phyloP scores from a whole-genome alignment of 2,888 invertebrate genomes.

The Chrysolina haemoptera region DNA sequence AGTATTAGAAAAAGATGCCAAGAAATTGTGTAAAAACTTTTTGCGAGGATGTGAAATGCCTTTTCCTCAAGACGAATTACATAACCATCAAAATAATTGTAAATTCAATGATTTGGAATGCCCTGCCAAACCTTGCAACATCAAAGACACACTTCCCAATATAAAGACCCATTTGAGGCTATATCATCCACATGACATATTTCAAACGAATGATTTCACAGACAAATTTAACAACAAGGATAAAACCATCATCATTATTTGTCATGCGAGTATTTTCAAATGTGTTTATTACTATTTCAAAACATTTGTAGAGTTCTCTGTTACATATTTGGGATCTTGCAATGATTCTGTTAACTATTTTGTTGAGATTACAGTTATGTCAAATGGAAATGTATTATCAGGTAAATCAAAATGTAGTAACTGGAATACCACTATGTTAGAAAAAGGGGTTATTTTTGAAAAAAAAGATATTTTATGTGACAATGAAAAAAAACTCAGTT shows the following conservation, averaged over 20 bases:
- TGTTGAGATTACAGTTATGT: conserved; percentile 53
- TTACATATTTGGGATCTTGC: conserved; percentile 58
- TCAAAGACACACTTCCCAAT: conserved; percentile 43
- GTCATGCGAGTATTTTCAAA: conserved; percentile 57
- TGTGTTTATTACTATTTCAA: conserved; percentile 59
- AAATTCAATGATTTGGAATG: conserved; percentile 57
- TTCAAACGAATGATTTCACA: conserved; percentile 47
- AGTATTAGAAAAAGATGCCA: conserved; percentile 52
- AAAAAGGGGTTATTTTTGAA: conserved; percentile 52
- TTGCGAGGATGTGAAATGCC: conserved; percentile 56
- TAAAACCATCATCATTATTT: conserved; percentile 55
- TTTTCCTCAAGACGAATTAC: conserved; percentile 48
- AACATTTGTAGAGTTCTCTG: conserved; percentile 57
- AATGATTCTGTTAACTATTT: conserved; percentile 53
- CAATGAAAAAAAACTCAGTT: conserved; percentile 46
- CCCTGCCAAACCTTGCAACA: conserved; percentile 54
- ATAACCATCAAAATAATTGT: conserved; percentile 58
- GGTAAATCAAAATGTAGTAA: conserved; percentile 49
- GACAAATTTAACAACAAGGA: conserved; percentile 54
- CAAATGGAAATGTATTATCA: conserved; percentile 40
- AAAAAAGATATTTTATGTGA: conserved; percentile 47
- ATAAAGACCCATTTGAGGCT: conserved; percentile 54
- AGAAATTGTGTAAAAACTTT: conserved; percentile 57
- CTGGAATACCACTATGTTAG: conserved; percentile 55
- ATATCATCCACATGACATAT: conserved; percentile 51